Percentiles rank a stretch among this genome's conserved stretches.
Conservation (phyloP, 2,888 invertebrate genomes). For the Drosophila ezoana region DNA sequence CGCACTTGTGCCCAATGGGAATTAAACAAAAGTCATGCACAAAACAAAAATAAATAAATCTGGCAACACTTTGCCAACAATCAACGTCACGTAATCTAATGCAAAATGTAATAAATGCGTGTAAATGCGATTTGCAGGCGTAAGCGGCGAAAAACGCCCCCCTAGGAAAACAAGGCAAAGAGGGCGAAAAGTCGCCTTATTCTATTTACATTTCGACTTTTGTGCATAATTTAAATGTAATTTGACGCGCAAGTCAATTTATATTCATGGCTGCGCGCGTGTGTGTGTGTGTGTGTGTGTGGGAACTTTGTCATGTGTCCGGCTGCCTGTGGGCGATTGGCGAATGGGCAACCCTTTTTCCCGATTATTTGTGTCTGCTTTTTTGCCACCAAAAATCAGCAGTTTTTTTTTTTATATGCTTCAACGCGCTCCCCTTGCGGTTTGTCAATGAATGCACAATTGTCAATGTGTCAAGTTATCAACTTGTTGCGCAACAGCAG, state of each 20-base stretch:
- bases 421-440: slow-evolving; percentile 50
- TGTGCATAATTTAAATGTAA: slow-evolving; percentile 67
- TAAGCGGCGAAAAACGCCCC: slow-evolving; percentile 22
- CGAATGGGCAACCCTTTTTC: slow-evolving; percentile 39
- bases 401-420: slow-evolving; percentile 33
- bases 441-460: slow-evolving; percentile 41
- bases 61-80: slow-evolving; percentile 52
- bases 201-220: slow-evolving; percentile 65
- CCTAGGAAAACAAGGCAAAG: slow-evolving; percentile 5
- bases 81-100: slow-evolving; percentile 72
- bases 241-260: slow-evolving; percentile 56
- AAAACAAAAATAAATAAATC: slow-evolving; percentile 12
- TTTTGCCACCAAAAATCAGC: slow-evolving; percentile 21
- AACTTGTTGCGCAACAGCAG: slow-evolving; percentile 40
- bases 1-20: slow-evolving; percentile 21
- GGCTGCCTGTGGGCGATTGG: slow-evolving; percentile 30
- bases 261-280: slow-evolving; percentile 57
- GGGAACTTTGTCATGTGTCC: slow-evolving; percentile 64
- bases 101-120: slow-evolving; percentile 74
- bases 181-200: slow-evolving; percentile 9
- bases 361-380: slow-evolving; percentile 2
- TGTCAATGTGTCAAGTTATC: slow-evolving; percentile 21
- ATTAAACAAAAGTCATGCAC: slow-evolving; percentile 46
- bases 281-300: slow-evolving; percentile 20
- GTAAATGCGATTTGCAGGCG: slow-evolving; percentile 56